phyloP scores from a whole-genome alignment of 2,888 invertebrate species.

The Tupiocoris notatus region DNA sequence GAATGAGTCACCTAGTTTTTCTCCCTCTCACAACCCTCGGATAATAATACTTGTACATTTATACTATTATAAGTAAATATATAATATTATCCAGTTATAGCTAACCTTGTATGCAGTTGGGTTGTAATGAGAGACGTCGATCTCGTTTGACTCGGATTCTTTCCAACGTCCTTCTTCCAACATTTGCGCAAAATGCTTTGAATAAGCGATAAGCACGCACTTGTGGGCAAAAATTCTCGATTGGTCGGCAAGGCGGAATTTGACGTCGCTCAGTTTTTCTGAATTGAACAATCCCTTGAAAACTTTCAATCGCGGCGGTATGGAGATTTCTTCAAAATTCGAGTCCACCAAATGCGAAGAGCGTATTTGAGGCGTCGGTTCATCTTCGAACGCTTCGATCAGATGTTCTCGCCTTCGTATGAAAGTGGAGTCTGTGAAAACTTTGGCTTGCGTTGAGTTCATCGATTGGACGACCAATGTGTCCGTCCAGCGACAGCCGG shows the following conservation, averaged over 20 bases:
- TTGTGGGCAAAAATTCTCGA: conserved; percentile 6
- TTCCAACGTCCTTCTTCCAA: conserved; percentile 6
- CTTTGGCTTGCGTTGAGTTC: neutral
- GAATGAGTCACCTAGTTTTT: no score
- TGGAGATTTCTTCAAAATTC: conserved; percentile 7
- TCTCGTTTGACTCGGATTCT: conserved; percentile 7
- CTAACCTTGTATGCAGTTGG: conserved; percentile 3
- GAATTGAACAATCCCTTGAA: conserved; percentile 8
- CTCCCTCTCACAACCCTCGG: no score
- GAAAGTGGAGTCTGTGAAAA: neutral
- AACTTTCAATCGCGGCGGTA: neutral
- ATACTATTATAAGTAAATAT: no score
- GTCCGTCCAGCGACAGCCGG: conserved; percentile 5
- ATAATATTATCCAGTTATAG: no score
- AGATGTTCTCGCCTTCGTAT: neutral
- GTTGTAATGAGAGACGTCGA: conserved; percentile 16
- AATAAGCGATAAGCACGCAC: conserved; percentile 3
- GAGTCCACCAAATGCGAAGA: neutral
- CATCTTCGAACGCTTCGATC: conserved; percentile 2
- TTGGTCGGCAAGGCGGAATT: conserved; percentile 7
- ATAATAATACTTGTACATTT: no score
- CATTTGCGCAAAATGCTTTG: conserved; percentile 14
- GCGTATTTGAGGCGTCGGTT: conserved; percentile 18
- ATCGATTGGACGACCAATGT: neutral
- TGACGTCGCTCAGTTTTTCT: conserved; percentile 15